Conservation (phyloP, 2,888 invertebrate genomes). For the Brachyptera putata region DNA sequence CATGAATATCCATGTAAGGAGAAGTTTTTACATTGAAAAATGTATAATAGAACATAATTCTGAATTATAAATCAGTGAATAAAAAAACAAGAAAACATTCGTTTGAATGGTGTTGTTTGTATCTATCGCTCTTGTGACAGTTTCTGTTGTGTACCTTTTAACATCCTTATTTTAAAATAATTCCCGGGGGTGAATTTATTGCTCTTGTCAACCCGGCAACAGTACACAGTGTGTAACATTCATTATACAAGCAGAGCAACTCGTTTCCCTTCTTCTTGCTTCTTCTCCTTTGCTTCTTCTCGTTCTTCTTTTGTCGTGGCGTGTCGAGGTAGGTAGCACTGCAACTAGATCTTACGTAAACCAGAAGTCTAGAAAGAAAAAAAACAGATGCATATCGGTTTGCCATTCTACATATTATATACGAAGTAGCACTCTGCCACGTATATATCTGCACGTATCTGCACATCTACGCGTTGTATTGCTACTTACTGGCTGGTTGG, state of each 20-base stretch:
- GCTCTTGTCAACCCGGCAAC: constrained; percentile 11
- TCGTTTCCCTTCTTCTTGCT: too few species aligned
- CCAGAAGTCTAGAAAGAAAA: constrained; percentile 20
- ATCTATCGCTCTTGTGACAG: background rate
- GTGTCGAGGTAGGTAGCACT: background rate
- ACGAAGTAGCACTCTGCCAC: too few species aligned
- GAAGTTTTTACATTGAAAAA: constrained; percentile 12
- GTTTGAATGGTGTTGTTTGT: constrained; percentile 7
- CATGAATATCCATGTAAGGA: constrained; percentile 14
- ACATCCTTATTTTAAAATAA: constrained; percentile 29
- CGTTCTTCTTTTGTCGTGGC: background rate
- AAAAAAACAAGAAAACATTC: constrained; percentile 4
- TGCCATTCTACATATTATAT: constrained; percentile 13
- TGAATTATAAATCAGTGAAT: constrained; percentile 2
- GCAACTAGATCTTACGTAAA: constrained; percentile 18
- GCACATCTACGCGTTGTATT: too few species aligned
- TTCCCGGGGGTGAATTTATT: constrained; percentile 24
- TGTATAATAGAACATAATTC: constrained; percentile 8
- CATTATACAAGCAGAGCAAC: constrained; percentile 25
- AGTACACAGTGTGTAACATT: constrained; percentile 22
- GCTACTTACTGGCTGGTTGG: too few species aligned
- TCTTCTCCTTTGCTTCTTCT: background rate
- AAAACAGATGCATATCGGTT: constrained; percentile 24
- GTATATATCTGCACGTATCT: too few species aligned
- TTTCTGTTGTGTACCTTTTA: constrained; percentile 16